Percentiles rank a stretch among this genome's conserved stretches.
Conservation (phyloP, 2,888 invertebrate genomes). For the Ectropis crepuscularia region DNA sequence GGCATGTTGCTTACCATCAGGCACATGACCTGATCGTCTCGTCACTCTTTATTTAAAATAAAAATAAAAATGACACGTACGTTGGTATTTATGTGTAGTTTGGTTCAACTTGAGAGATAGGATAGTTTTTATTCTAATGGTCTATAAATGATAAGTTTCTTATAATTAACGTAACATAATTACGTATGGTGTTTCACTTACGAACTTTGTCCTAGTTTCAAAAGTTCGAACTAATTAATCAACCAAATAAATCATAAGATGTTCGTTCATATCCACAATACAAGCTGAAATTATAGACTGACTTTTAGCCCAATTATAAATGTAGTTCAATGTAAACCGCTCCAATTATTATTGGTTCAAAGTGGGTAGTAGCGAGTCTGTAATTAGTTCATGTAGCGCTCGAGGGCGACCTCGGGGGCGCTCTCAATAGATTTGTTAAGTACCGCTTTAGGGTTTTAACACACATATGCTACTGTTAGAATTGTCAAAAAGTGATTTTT, state of each 20-base stretch:
- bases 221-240: neutral
- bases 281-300: neutral
- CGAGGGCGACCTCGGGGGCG: no score
- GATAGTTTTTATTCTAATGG: no score
- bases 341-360: constrained; percentile 18
- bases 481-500: no score
- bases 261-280: neutral
- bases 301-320: constrained; percentile 6
- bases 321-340: constrained; percentile 12
- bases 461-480: no score
- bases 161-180: neutral
- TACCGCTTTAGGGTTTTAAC: no score
- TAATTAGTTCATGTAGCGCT: constrained; percentile 8
- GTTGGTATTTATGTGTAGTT: no score
- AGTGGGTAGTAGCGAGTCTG: neutral
- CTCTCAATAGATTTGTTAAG: no score
- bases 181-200: neutral
- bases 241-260: neutral
- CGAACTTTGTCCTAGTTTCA: neutral
- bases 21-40: no score
- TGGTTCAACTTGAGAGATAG: no score
- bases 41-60: no score
- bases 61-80: no score
- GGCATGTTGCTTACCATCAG: no score
- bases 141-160: neutral